phyloP scores from a whole-genome alignment of 1,140 invertebrate genomes.

The Polypedilum vanderplanki region DNA sequence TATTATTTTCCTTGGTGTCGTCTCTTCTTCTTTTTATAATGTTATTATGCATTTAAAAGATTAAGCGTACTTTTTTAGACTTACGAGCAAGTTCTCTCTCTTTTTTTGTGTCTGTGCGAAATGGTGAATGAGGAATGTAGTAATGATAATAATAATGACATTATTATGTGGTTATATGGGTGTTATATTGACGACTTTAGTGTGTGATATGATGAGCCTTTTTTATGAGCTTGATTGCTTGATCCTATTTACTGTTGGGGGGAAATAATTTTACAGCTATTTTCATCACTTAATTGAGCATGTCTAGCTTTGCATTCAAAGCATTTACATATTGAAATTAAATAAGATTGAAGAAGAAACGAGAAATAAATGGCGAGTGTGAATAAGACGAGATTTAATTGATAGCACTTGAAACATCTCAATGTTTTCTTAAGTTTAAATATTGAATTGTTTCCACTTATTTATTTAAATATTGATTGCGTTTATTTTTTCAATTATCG shows the following conservation, averaged over 20 bases:
- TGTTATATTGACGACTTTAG: not conserved
- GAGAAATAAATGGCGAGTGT: too few species aligned
- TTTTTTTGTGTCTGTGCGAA: not conserved
- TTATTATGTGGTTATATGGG: slow-evolving; percentile 1
- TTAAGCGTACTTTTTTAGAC: slow-evolving; percentile 2
- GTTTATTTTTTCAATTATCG: too few species aligned
- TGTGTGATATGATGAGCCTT: not conserved
- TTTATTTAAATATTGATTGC: too few species aligned
- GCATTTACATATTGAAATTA: too few species aligned
- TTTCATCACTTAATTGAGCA: slow-evolving; percentile 13
- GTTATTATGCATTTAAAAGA: slow-evolving; percentile 29
- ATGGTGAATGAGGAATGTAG: not conserved
- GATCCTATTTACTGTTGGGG: not conserved
- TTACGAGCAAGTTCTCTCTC: not conserved
- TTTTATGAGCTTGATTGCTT: slow-evolving; percentile 10
- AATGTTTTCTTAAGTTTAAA: too few species aligned
- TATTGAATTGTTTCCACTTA: too few species aligned
- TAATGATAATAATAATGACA: not conserved
- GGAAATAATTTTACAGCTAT: slow-evolving; percentile 2
- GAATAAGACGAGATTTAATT: too few species aligned
- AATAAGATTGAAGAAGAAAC: too few species aligned
- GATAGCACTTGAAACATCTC: too few species aligned
- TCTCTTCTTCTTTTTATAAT: not conserved
- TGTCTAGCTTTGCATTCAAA: not conserved
- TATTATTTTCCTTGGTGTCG: not conserved